Evolutionary conservation across 2,113 vertebrate genomes (phyloP), one percentile per base, ranked within the genome.

Genomic region (Rattus norvegicus): DNA sequence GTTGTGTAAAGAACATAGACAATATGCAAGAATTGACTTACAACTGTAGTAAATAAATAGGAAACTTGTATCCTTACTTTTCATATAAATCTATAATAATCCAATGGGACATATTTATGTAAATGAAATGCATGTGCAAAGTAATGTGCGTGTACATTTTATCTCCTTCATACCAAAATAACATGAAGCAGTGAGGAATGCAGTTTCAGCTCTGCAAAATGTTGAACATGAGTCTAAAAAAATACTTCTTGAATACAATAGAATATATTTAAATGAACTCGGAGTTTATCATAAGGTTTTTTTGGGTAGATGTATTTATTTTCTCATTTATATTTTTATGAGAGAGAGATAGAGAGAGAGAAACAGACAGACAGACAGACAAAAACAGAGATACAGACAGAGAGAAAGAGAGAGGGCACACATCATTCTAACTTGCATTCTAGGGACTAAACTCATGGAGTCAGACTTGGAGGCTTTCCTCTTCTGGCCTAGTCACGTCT

Each of bases 401-500:
- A 72, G 4, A 72, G 26, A 30, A 5, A 61, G 17, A 72, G 16
- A 72, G 13, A 72, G 26, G 14, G 16, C 1, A 69, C 1, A 33
- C 13, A 14, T 69, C 13, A 9, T n/a, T 20, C 7, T 10, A 80
- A 28, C 9, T 30, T 80, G 52, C 56, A 5, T 22, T 81, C 5
- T n/a, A 36, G 33, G 19, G 1, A 24, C 19, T 59, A 12, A 81
- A n/a, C 9, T 59, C 54, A 59, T 11, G 4, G 12, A 12, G 19
- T 59, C 19, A 81, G 30, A 59, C 19, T n/a, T 81, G 11, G 19
- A 24, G 19, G 19, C 20, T 56, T 4, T n/a, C 2, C 54, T 81
- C 56, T n/a, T 39, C 20, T 1, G 39, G 2, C 80, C 24, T 0
- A 26, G 20, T 16, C 12, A 1, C 43, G 5, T 43, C n/a, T 11